Conservation (phyloP, 2,888 invertebrate genomes). For the Ceramica pisi region DNA sequence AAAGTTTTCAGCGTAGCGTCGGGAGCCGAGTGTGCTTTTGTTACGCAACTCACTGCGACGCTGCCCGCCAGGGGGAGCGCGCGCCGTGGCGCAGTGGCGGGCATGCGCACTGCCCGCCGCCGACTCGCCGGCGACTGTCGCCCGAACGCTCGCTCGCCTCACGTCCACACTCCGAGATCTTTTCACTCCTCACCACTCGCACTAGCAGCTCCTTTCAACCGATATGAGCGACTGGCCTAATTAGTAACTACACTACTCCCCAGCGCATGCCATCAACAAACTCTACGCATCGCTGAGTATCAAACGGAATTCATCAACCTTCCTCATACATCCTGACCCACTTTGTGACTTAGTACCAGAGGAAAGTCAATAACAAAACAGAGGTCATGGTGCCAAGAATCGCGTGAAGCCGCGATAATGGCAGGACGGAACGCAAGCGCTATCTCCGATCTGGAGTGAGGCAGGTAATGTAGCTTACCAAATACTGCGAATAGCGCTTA, state of each 20-base stretch:
- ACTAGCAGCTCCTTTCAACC: conserved; percentile 65
- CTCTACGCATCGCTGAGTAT: conserved; percentile 18
- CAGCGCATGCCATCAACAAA: conserved; percentile 25
- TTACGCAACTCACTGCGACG: conserved; percentile 90
- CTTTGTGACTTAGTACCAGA: conserved; percentile 65
- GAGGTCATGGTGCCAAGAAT: conserved; percentile 84
- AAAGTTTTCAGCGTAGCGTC: conserved; percentile 87
- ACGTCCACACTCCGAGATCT: conserved; percentile 73
- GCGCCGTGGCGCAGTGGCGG: conserved; percentile 89
- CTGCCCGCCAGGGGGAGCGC: conserved; percentile 89
- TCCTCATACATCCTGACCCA: conserved; percentile 66
- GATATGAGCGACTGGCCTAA: conserved; percentile 48
- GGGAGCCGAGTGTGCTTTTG: conserved; percentile 88
- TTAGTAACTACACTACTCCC: conserved; percentile 44
- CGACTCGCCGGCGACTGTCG: conserved; percentile 41
- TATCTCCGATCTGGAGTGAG: conserved; percentile 76
- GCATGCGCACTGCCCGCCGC: conserved; percentile 85
- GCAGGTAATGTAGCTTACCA: conserved; percentile 59
- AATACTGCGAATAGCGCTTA: conserved; percentile 49
- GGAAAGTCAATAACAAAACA: conserved; percentile 83
- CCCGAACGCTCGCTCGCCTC: conserved; percentile 42
- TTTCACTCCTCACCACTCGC: conserved; percentile 71
- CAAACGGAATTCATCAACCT: conserved; percentile 53
- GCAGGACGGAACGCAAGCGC: conserved; percentile 79
- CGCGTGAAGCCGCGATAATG: conserved; percentile 82